Evolutionary conservation across 2,888 invertebrate species (phyloP), one percentile per base, ranked within the genome.

Genomic region (Chalcis sispes): DNA sequence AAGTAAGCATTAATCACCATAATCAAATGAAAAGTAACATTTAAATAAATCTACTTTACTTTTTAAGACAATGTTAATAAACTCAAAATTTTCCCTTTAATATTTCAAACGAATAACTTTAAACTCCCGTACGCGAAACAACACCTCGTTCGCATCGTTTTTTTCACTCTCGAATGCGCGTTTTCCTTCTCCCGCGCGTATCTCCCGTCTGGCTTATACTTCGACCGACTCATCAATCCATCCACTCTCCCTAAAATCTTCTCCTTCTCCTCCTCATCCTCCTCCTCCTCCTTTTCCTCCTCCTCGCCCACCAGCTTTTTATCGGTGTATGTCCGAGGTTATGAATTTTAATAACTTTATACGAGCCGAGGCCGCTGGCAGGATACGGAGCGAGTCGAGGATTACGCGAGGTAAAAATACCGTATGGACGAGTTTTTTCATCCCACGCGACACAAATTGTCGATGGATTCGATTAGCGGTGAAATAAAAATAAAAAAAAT

Each of bases 261-360:
- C 27, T 20, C 46, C n/a, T n/a, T 18, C 50, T 23, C 29, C 10
- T 42, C 36, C 54, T 27, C 71, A 8, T 40, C 32, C n/a, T n/a
- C n/a, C n/a, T n/a, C n/a, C n/a, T n/a, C n/a, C n/a, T n/a, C 84
- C 82, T 84, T 86, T 86, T 84, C 85, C 84, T 83, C 86, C 86
- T 85, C 59, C 65, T 18, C 25, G 0, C 46, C 13, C 2, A 42
- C 32, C n/a, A n/a, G 29, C 32, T 48, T 48, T n/a, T 10, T 10
- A 29, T 84, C 85, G 83, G 85, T 86, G 84, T 86, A 85, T 85
- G 88, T 88, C 88, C 87, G 86, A 87, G 85, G 88, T 88, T 88
- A 88, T 88, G 88, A 88, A 88, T 88, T 88, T 88, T 88, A 88
- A 88, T 88, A 87, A 87, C 88, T 87, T 88, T 88, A 87, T 83